These are phyloP conservation scores for Bombus terrestris DNA, from an alignment of 1,140 invertebrate genomes.

Conservation along the genomic window DNA sequence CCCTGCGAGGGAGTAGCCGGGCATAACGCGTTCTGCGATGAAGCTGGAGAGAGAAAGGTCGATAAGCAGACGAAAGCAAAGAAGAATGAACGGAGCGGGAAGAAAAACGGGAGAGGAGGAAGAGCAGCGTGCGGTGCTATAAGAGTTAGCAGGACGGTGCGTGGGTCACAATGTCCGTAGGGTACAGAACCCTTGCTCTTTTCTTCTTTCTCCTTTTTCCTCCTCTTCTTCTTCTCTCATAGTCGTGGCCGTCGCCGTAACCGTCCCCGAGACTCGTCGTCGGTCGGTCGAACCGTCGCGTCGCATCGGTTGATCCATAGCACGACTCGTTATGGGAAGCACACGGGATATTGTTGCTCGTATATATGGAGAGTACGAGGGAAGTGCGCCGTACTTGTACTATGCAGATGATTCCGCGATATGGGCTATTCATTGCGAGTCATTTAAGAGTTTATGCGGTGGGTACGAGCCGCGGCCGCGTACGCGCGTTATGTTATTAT, in stretches of 20 bases:
- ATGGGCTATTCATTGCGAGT: constrained; percentile 79
- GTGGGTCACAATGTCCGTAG: constrained; percentile 78
- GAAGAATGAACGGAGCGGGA: constrained; percentile 21
- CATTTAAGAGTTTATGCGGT: constrained; percentile 74
- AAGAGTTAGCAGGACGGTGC: constrained; percentile 77
- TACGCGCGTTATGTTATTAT: constrained; percentile 73
- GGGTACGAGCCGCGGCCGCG: constrained; percentile 51
- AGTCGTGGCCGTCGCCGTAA: constrained; percentile 40
- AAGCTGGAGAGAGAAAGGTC: constrained; percentile 34
- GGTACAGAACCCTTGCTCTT: constrained; percentile 42
- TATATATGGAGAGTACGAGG: constrained; percentile 72
- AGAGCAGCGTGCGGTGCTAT: constrained; percentile 47
- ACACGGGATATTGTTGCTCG: constrained; percentile 73
- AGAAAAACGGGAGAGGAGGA: constrained; percentile 35
- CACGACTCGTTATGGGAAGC: constrained; percentile 75
- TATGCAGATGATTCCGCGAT: constrained; percentile 80
- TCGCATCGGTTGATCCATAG: constrained; percentile 29
- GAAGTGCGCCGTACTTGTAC: constrained; percentile 71
- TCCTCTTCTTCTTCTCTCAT: constrained; percentile 3
- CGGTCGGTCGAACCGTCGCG: constrained; percentile 7
- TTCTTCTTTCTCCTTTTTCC: neutral
- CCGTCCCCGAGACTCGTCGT: constrained; percentile 35
- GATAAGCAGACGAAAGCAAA: constrained; percentile 24
- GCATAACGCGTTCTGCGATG: constrained; percentile 65
- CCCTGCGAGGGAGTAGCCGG: constrained; percentile 67